Evolutionary conservation across 2,888 invertebrate genomes (phyloP), one percentile per base, ranked within the genome.

Genomic region (Luffia ferchaultella): DNA sequence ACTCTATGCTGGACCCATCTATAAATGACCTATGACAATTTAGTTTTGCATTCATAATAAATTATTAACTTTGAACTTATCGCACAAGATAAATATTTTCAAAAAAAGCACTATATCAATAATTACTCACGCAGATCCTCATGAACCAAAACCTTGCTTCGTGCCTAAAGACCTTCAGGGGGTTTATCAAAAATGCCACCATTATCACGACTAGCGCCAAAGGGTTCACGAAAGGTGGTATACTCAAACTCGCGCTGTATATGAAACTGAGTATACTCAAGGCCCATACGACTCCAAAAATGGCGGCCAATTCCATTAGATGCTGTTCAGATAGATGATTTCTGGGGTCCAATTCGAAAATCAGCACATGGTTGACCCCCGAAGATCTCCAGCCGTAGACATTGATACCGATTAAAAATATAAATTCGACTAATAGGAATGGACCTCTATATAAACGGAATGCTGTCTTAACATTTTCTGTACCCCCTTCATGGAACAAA

Each of bases 301-400:
- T 92, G 0, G 96, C 92, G 0, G 97, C 94, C 62, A 96, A 75
- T 73, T 98, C 98, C 89, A 98, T 95, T 42, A 98, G 85, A 76
- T 98, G 95, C 65, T 97, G 97, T 61, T 97, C 97, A 0, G 93
- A 93, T 0, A 95, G 80, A 73, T 98, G 97, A 73, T 97, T 96
- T 52, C 98, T 85, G 0, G 98, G 98, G 73, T 98, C 97, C 62
- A 98, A 82, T 70, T 98, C 98, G 74, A 98, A 98, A 60, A 98
- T 98, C 1, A 98, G 85, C 0, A 98, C 98, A 70, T 98, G 98
- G 80, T 98, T 98, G 15, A 98, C 98, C 2, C 98, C 98, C 0
- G 97, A 96, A 0, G 96, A 95, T 2, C 97, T 85, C 98, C 98
- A 98, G 3, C 97, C 97, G 70, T 97, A 97, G 1, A 97, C 95